Percentiles rank a stretch among this genome's conserved stretches.
Conservation (phyloP, 2,113 vertebrate genomes). For the Erpornis zantholeuca region DNA sequence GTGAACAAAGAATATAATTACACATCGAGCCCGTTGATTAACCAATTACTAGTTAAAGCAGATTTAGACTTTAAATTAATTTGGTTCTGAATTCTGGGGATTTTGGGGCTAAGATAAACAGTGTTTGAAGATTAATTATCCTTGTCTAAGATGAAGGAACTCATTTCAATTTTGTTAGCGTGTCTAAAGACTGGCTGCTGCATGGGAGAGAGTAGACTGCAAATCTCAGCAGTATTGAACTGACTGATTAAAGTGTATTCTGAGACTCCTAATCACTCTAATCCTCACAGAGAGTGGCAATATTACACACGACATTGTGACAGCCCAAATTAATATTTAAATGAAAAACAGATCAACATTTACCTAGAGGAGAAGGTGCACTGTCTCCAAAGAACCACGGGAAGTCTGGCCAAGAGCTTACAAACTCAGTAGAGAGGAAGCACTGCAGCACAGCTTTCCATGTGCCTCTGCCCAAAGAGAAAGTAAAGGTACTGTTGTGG, state of each 20-base stretch:
- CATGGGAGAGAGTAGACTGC: background rate
- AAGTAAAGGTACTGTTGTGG: background rate
- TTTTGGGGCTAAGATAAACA: slow-evolving; percentile 75
- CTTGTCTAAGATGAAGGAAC: slow-evolving; percentile 72
- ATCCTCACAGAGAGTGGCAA: slow-evolving; percentile 37
- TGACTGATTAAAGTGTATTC: slow-evolving; percentile 54
- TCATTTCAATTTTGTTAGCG: slow-evolving; percentile 68
- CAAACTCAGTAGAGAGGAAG: background rate
- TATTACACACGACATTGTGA: slow-evolving; percentile 9
- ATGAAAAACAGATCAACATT: slow-evolving; percentile 35
- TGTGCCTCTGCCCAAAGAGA: background rate
- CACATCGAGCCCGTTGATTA: slow-evolving; percentile 73
- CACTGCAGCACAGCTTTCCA: background rate
- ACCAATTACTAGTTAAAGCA: slow-evolving; percentile 82
- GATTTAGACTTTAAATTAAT: slow-evolving; percentile 81
- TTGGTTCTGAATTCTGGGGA: slow-evolving; percentile 75
- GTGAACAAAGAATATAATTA: slow-evolving; percentile 81
- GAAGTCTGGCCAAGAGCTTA: background rate
- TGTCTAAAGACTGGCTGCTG: slow-evolving; percentile 32
- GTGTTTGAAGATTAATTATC: slow-evolving; percentile 82
- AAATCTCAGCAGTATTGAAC: slow-evolving; percentile 62
- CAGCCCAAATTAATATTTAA: slow-evolving; percentile 68
- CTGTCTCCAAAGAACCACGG: slow-evolving; percentile 6
- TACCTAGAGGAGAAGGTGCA: slow-evolving; percentile 20
- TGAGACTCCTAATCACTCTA: slow-evolving; percentile 44